Evolutionary conservation across 2,888 invertebrate species (phyloP).

Genomic region (Toxonevra muliebris): DNA sequence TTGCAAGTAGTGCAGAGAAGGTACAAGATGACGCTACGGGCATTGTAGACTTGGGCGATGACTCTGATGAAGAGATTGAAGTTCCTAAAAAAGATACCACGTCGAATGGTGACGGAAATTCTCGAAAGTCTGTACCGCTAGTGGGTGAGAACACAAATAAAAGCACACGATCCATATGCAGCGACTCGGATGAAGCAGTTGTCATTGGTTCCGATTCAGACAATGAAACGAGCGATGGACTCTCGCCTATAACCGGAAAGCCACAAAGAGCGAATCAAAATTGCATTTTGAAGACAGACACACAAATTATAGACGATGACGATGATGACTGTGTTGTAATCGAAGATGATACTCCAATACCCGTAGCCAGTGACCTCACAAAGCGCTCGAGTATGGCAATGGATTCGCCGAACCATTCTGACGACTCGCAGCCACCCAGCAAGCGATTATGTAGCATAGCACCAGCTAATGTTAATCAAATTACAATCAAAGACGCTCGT

Average conservation of each 20-base stretch:
- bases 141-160: conserved; percentile 9
- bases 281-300: conserved; percentile 35
- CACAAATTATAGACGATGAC: conserved; percentile 48
- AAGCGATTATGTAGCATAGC: conserved; percentile 54
- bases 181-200: conserved; percentile 59
- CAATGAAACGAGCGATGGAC: conserved; percentile 37
- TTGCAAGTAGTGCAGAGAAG: conserved; percentile 36
- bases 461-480: conserved; percentile 47
- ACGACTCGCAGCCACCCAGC: conserved; percentile 65
- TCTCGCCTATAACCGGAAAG: conserved; percentile 11
- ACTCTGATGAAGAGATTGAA: conserved; percentile 51
- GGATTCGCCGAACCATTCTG: conserved; percentile 64
- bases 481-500: conserved; percentile 64
- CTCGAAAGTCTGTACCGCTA: background rate
- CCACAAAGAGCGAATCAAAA: conserved; percentile 22
- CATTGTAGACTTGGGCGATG: conserved; percentile 57
- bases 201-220: conserved; percentile 63
- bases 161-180: conserved; percentile 30
- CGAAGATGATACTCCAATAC: conserved; percentile 67
- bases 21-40: conserved; percentile 38
- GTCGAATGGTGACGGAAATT: no score
- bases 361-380: conserved; percentile 42
- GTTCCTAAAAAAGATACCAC: conserved; percentile 5
- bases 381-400: conserved; percentile 64
- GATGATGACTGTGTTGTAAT: conserved; percentile 68